A percentile compares a stretch with the other conserved stretches of the same genome.
These are phyloP conservation scores for Thamnophis elegans DNA, from an alignment of 2,797 vertebrate species.

Conservation along the genomic window DNA sequence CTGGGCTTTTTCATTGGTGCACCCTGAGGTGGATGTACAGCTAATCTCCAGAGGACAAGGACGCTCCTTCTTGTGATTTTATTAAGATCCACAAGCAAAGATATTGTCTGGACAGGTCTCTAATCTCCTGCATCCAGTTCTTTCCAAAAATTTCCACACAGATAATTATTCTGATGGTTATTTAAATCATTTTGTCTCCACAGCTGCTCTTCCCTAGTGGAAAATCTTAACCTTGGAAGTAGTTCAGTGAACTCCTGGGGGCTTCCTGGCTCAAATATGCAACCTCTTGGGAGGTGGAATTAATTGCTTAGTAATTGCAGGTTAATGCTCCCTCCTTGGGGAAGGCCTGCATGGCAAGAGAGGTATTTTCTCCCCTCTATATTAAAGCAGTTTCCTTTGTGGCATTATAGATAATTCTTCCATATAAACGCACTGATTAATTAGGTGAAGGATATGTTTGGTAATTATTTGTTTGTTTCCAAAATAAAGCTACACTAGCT, in stretches of 20 bases:
- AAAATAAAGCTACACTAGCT: background rate
- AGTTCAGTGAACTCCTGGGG: background rate
- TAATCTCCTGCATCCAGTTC: background rate
- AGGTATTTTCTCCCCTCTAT: background rate
- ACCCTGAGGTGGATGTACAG: background rate
- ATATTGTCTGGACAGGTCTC: background rate
- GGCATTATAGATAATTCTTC: background rate
- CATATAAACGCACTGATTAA: background rate
- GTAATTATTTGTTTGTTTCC: constrained; percentile 6
- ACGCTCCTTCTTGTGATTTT: background rate
- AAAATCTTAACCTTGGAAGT: background rate
- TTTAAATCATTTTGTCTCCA: background rate
- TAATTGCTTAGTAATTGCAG: background rate
- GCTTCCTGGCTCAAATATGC: background rate
- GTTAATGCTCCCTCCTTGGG: background rate
- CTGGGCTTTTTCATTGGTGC: background rate
- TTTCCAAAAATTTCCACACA: background rate
- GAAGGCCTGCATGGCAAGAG: background rate
- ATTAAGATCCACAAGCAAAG: background rate
- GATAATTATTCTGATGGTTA: background rate
- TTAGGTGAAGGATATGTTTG: background rate
- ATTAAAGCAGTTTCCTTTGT: background rate
- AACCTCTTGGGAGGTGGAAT: background rate
- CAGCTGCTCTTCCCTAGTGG: background rate
- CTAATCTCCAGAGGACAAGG: background rate